Conservation (phyloP, 1,140 invertebrate species). For the Atta texana region DNA sequence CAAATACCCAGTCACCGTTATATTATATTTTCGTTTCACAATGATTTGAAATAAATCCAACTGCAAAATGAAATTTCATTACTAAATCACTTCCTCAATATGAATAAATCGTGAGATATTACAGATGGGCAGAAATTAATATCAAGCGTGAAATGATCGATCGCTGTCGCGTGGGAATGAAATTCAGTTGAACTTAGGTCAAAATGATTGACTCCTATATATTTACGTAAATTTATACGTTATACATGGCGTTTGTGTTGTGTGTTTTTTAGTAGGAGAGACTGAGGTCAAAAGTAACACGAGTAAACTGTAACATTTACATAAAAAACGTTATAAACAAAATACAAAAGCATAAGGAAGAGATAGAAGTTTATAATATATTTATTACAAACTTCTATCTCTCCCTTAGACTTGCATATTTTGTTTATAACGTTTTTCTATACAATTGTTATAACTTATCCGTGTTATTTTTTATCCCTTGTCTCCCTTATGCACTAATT, state of each 20-base stretch:
- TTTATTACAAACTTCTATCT: too few species aligned
- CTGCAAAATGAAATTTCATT: background rate
- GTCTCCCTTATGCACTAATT: background rate
- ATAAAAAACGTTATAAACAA: too few species aligned
- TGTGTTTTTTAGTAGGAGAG: background rate
- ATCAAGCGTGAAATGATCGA: slow-evolving; percentile 9
- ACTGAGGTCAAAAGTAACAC: too few species aligned
- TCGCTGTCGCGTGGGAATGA: background rate
- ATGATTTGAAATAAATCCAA: background rate
- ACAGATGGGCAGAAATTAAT: slow-evolving; percentile 17
- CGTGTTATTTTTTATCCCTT: too few species aligned
- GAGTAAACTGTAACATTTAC: too few species aligned
- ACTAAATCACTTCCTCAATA: background rate
- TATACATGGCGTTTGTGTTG: background rate
- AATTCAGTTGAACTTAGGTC: background rate
- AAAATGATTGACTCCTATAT: background rate
- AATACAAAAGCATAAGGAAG: too few species aligned
- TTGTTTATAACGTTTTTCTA: too few species aligned
- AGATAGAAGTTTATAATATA: too few species aligned
- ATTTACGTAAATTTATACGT: background rate
- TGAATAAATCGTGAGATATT: slow-evolving; percentile 14
- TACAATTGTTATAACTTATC: too few species aligned
- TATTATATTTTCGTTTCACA: background rate
- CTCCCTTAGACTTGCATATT: too few species aligned
- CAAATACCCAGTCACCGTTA: background rate